These are phyloP conservation scores for Podarcis cretensis DNA, from an alignment of 2,113 vertebrate species.

Conservation along the genomic window DNA sequence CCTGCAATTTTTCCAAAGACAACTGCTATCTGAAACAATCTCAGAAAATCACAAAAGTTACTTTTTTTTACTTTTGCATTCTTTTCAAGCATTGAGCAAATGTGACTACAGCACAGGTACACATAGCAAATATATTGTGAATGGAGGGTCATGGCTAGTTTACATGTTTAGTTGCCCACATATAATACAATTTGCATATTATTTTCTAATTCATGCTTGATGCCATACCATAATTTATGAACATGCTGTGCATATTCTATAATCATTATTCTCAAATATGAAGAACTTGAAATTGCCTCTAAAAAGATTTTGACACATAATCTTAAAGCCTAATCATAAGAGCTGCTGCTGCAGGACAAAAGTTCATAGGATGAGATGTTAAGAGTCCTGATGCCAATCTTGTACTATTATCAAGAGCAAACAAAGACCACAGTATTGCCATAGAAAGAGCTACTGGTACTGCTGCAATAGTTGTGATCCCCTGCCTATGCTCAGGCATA, in stretches of 20 bases:
- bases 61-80: neutral
- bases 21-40: conserved; percentile 74
- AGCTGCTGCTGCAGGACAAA: neutral
- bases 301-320: neutral
- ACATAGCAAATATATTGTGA: neutral
- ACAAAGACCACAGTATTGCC: neutral
- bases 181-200: conserved; percentile 10
- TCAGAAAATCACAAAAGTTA: conserved; percentile 47
- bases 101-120: neutral
- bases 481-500: neutral
- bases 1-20: conserved; percentile 70
- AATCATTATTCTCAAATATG: neutral
- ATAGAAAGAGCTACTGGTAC: neutral
- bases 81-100: conserved; percentile 23
- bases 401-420: neutral
- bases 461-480: neutral
- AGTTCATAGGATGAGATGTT: neutral
- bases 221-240: neutral
- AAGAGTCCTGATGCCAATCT: too few relatives aligned
- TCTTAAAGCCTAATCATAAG: neutral
- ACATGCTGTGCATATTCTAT: neutral
- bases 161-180: neutral
- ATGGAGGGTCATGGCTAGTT: neutral
- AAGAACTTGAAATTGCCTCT: neutral
- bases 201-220: neutral